These are phyloP conservation scores for Triplophysa rosa DNA, from an alignment of 2,113 vertebrate genomes.

Conservation along the genomic window DNA sequence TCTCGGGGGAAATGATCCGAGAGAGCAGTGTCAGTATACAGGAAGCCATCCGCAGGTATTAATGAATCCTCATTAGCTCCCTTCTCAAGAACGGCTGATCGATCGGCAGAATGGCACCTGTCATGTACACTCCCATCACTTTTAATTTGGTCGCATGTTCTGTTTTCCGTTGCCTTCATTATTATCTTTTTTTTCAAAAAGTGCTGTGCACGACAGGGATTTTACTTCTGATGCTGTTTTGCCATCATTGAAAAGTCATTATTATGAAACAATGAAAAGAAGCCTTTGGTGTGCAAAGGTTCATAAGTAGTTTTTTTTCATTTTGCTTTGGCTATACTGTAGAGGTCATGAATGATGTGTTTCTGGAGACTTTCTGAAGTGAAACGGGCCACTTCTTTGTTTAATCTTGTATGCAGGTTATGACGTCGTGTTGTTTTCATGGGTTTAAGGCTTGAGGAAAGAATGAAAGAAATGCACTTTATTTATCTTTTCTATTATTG, in stretches of 20 bases:
- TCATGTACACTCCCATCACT: slow-evolving; percentile 46
- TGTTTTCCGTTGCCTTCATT: slow-evolving; percentile 16
- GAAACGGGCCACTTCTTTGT: not conserved
- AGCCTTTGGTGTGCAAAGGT: slow-evolving; percentile 6
- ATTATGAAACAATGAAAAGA: not conserved
- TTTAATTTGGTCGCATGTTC: slow-evolving; percentile 47
- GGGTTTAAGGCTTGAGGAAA: slow-evolving; percentile 17
- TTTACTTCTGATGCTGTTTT: slow-evolving; percentile 8
- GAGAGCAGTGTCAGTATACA: slow-evolving; percentile 53
- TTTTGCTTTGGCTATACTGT: not conserved
- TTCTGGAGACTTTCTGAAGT: slow-evolving; percentile 10
- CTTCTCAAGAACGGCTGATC: slow-evolving; percentile 45
- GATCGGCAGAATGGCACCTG: slow-evolving; percentile 40
- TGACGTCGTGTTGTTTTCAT: slow-evolving; percentile 1
- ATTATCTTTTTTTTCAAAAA: not conserved
- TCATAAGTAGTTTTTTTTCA: not conserved
- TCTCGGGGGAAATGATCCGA: slow-evolving; percentile 55
- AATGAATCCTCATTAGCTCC: slow-evolving; percentile 37
- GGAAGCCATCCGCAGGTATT: slow-evolving; percentile 56
- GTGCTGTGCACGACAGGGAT: not conserved
- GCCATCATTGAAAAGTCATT: not conserved
- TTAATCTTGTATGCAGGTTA: slow-evolving; percentile 12
- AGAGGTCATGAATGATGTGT: slow-evolving; percentile 8
- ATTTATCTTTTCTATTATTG: slow-evolving; percentile 14
- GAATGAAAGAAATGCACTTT: slow-evolving; percentile 21